Conservation (phyloP, 1,140 invertebrate genomes). For the Rhagoletis zephyria region DNA sequence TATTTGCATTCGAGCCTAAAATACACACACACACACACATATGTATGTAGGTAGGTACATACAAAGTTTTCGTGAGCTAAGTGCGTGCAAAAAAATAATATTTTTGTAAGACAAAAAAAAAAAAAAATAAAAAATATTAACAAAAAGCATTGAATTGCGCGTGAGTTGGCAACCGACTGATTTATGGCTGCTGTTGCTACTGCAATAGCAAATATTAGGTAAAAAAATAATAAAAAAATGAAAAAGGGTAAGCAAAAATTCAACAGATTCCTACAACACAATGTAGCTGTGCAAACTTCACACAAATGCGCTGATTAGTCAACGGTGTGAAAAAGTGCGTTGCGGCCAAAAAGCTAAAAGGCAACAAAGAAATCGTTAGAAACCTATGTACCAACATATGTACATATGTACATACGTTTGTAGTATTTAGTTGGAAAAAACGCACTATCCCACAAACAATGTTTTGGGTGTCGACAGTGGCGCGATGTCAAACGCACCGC, state of each 20-base stretch:
- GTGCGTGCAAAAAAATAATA: constrained; percentile 14
- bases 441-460: neutral
- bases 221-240: neutral
- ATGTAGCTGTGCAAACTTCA: no score
- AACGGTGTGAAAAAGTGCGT: constrained; percentile 24
- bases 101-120: neutral
- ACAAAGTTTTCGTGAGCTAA: neutral
- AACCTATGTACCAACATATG: neutral
- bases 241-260: neutral
- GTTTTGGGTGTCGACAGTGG: neutral
- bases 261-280: neutral
- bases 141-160: constrained; percentile 38
- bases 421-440: neutral
- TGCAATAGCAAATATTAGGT: neutral
- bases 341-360: neutral
- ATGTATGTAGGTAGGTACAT: neutral
- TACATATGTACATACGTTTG: neutral
- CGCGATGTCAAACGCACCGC: constrained; percentile 28
- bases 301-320: neutral
- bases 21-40: neutral
- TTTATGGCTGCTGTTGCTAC: constrained; percentile 11
- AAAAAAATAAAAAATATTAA: neutral
- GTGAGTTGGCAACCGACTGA: constrained; percentile 28
- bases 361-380: no score
- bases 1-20: neutral